Conservation (phyloP, 1,140 invertebrate species). For the Babylonia areolata region DNA sequence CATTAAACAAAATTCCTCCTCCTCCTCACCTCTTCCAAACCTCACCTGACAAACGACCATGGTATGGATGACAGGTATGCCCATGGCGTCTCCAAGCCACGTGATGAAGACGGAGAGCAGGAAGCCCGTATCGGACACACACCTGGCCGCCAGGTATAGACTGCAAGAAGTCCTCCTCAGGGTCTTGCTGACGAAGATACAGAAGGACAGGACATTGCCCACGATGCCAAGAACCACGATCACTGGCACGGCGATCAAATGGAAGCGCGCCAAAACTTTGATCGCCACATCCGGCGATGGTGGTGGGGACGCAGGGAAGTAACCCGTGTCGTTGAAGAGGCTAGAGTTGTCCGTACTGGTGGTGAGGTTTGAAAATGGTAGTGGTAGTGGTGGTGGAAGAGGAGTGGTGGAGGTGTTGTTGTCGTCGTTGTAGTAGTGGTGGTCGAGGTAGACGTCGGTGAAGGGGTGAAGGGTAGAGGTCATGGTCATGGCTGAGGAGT, state of each 20-base stretch:
- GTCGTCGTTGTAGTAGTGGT: not conserved
- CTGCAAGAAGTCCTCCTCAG: slow-evolving; percentile 79
- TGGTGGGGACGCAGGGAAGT: not conserved
- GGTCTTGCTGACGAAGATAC: slow-evolving; percentile 79
- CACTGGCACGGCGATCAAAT: slow-evolving; percentile 71
- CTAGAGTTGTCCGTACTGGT: not conserved
- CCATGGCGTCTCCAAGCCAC: slow-evolving; percentile 77
- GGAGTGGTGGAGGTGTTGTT: not conserved
- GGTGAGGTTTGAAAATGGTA: not conserved
- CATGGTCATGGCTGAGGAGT: no score
- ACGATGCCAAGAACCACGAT: slow-evolving; percentile 78
- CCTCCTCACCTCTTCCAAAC: slow-evolving; percentile 46
- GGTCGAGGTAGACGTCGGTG: not conserved
- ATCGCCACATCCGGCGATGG: slow-evolving; percentile 10
- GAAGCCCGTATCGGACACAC: slow-evolving; percentile 79
- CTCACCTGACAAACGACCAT: slow-evolving; percentile 62
- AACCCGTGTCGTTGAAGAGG: not conserved
- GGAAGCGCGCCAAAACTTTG: slow-evolving; percentile 30
- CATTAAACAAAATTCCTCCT: no score
- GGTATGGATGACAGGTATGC: slow-evolving; percentile 70
- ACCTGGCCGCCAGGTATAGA: slow-evolving; percentile 80
- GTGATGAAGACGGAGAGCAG: slow-evolving; percentile 72
- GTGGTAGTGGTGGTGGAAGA: not conserved
- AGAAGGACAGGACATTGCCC: slow-evolving; percentile 78
- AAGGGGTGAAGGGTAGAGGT: not conserved